Conservation (phyloP, 2,797 vertebrate species). For the Sebastes minor region DNA sequence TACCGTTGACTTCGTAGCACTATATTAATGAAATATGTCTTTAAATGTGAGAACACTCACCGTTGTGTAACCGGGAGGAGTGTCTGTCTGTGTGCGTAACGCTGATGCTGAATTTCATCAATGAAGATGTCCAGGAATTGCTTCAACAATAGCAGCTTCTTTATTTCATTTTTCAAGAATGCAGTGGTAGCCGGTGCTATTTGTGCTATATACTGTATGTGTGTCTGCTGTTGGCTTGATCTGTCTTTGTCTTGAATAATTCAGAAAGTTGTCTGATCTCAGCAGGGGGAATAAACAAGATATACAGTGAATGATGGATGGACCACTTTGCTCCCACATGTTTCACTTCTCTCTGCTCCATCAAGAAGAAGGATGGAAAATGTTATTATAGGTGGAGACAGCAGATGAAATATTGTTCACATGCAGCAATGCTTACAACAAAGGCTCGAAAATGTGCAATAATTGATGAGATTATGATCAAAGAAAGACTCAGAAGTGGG, state of each 20-base stretch:
- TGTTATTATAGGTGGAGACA: not conserved
- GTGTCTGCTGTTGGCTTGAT: not conserved
- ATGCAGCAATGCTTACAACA: not conserved
- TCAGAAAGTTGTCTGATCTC: conserved; percentile 65
- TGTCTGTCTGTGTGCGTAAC: conserved; percentile 44
- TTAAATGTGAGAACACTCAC: not conserved
- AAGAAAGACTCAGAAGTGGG: not conserved
- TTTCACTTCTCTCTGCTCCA: conserved; percentile 11
- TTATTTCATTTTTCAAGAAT: not conserved
- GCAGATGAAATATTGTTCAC: not conserved
- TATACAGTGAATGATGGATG: not conserved
- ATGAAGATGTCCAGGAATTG: conserved; percentile 48
- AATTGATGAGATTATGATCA: not conserved
- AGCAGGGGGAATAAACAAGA: conserved; percentile 22
- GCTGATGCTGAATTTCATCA: conserved; percentile 66
- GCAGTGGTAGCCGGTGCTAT: not conserved
- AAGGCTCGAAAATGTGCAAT: not conserved
- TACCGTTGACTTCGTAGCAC: not conserved
- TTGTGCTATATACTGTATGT: not conserved
- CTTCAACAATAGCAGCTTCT: not conserved
- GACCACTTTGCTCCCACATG: not conserved
- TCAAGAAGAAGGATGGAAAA: not conserved
- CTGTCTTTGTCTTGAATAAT: conserved; percentile 47
- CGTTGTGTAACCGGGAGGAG: conserved; percentile 66
- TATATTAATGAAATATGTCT: not conserved